Conservation (phyloP, 2,888 invertebrate genomes). For the Helobdella robusta region DNA sequence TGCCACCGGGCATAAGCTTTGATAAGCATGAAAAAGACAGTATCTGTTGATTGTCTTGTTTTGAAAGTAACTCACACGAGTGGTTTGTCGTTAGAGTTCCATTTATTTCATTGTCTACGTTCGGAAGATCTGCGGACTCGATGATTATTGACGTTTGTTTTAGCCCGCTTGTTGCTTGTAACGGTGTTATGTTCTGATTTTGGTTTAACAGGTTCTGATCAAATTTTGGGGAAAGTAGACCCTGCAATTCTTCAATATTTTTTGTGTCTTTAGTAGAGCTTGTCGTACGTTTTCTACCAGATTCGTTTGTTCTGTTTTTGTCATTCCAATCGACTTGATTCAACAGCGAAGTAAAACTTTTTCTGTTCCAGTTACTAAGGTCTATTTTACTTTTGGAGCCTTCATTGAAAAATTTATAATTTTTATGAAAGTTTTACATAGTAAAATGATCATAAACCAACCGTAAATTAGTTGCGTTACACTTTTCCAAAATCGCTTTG, state of each 20-base stretch:
- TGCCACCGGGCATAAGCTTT: not conserved
- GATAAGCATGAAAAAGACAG: constrained; percentile 14
- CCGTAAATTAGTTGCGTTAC: constrained; percentile 21
- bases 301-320: constrained; percentile 7
- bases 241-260: constrained; percentile 13
- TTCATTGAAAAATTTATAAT: not conserved
- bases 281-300: not conserved
- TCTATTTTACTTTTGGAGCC: constrained; percentile 21
- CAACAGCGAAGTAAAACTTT: constrained; percentile 18
- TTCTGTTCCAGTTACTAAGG: constrained; percentile 16
- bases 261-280: constrained; percentile 3
- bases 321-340: constrained; percentile 4
- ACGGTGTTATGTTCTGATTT: too few species aligned
- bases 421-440: not conserved
- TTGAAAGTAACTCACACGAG: not conserved
- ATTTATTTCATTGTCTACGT: constrained; percentile 5
- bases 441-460: not conserved
- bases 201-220: too few species aligned
- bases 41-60: not conserved
- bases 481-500: constrained; percentile 24
- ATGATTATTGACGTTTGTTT: constrained; percentile 22
- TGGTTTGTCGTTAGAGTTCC: not conserved
- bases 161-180: constrained; percentile 7
- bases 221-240: constrained; percentile 3
- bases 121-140: not conserved